Conservation (phyloP, 1,140 invertebrate species). For the Agrypnia vestita region DNA sequence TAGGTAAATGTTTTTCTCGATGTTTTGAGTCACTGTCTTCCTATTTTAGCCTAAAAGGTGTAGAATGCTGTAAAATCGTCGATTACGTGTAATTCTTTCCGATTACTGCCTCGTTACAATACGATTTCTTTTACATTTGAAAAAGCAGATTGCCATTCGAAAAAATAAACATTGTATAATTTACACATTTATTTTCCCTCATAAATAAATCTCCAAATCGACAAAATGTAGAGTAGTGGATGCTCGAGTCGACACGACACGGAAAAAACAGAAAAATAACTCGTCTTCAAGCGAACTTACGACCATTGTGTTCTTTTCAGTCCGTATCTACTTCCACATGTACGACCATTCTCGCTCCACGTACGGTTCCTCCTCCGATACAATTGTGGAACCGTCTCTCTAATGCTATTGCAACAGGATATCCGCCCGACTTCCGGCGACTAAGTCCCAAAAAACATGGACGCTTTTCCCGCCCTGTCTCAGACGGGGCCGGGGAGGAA, state of each 20-base stretch:
- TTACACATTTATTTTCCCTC: neutral
- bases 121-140: too few species aligned
- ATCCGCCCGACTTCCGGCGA: conserved; percentile 57
- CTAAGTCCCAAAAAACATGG: conserved; percentile 55
- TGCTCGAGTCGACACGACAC: conserved; percentile 30
- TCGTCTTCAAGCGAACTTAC: neutral
- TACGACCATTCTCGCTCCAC: conserved; percentile 8
- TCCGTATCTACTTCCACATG: neutral
- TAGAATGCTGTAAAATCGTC: too few species aligned
- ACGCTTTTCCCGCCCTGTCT: neutral
- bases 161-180: neutral
- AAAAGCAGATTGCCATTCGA: too few species aligned
- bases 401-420: conserved; percentile 60
- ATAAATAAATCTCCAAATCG: conserved; percentile 6
- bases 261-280: conserved; percentile 44
- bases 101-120: too few species aligned
- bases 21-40: too few species aligned
- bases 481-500: conserved; percentile 21
- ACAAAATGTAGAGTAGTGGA: neutral
- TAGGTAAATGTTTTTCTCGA: too few species aligned
- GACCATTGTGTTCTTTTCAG: conserved; percentile 25
- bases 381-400: conserved; percentile 54
- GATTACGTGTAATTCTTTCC: too few species aligned
- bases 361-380: conserved; percentile 31
- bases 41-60: too few species aligned